Evolutionary conservation across 1,140 invertebrate species (phyloP).

Genomic region (Macrocentrus cingulum): DNA sequence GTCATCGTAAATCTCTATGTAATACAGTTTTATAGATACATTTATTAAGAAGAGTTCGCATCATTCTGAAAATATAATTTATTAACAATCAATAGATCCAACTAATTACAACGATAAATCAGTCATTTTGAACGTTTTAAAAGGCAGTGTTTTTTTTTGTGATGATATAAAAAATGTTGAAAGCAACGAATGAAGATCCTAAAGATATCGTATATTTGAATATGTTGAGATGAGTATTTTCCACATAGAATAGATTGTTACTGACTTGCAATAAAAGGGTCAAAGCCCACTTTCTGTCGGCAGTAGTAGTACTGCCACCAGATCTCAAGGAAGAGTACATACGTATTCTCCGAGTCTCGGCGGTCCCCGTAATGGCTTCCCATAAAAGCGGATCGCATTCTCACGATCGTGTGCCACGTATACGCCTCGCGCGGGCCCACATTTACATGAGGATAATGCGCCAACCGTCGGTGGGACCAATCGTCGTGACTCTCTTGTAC

Average conservation of each 20-base stretch:
- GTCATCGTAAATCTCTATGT: too few relatives aligned
- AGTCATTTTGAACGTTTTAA: background rate
- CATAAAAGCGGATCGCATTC: constrained; percentile 34
- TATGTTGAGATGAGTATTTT: too few relatives aligned
- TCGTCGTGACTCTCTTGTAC: constrained; percentile 25
- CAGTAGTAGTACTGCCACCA: constrained; percentile 12
- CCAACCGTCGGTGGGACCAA: constrained; percentile 25
- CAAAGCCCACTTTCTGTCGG: constrained; percentile 35
- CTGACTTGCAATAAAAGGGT: constrained; percentile 34
- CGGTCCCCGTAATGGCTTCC: constrained; percentile 31
- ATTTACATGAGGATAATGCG: constrained; percentile 31
- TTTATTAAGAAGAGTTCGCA: too few relatives aligned
- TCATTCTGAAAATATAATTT: too few relatives aligned
- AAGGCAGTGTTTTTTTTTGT: background rate
- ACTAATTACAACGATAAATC: too few relatives aligned
- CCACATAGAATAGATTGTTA: too few relatives aligned
- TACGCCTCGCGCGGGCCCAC: constrained; percentile 9
- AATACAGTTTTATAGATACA: too few relatives aligned
- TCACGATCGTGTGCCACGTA: constrained; percentile 29
- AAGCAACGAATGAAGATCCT: constrained; percentile 9
- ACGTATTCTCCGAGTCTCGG: constrained; percentile 25
- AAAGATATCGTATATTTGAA: background rate
- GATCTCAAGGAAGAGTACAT: constrained; percentile 21
- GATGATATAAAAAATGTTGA: background rate
- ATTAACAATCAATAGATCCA: too few relatives aligned